A percentile compares a stretch with the other conserved stretches of the same genome.
Conservation (phyloP, 2,797 vertebrate genomes). For the Poeciliopsis gracilis region DNA sequence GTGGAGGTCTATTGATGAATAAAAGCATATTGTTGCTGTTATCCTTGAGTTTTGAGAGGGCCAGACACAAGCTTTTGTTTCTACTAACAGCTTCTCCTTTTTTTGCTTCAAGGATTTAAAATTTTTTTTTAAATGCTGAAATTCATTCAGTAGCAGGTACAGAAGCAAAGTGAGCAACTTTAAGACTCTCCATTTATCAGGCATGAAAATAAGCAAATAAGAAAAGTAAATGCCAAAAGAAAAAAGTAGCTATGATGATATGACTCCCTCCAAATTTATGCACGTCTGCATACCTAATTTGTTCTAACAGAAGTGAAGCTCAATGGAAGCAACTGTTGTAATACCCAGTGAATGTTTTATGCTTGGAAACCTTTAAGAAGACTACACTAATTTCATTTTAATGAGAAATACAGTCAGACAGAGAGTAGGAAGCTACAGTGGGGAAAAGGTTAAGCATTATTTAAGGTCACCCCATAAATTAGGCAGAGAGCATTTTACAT, state of each 20-base stretch:
- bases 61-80: conserved; percentile 2
- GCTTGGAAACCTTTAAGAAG: conserved; percentile 5
- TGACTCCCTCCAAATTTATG: background rate
- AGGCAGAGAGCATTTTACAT: conserved; percentile 1
- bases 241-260: background rate
- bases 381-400: background rate
- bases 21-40: conserved; percentile 1
- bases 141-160: background rate
- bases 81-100: background rate
- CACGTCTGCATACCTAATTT: background rate
- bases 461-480: conserved; percentile 43
- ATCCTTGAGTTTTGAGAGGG: conserved; percentile 17
- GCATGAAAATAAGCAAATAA: conserved; percentile 1
- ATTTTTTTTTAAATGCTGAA: background rate
- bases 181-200: background rate
- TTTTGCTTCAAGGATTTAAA: background rate
- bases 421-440: background rate
- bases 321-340: background rate
- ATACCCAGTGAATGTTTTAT: conserved; percentile 3
- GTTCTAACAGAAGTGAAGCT: background rate
- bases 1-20: conserved; percentile 11
- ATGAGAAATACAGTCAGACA: conserved; percentile 3
- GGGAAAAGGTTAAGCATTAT: conserved; percentile 29
- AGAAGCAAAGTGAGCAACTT: background rate
- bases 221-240: background rate